Evolutionary conservation across 2,888 invertebrate species (phyloP).

Genomic region (Atrina japonica): DNA sequence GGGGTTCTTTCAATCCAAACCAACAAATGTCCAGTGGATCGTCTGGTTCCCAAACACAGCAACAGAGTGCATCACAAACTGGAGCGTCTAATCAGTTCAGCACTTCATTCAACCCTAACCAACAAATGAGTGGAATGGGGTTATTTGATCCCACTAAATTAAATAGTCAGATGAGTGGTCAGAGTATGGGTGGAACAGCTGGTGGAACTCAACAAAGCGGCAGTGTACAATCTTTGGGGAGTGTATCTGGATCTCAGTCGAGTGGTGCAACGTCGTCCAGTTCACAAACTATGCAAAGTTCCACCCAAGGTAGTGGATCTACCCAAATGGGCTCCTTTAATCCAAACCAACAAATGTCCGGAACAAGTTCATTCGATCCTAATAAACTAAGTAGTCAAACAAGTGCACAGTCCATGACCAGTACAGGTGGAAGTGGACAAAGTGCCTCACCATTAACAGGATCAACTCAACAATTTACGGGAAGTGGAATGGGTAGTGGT

Average conservation of each 20-base stretch:
- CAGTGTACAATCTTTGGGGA: not conserved
- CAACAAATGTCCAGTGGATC: constrained; percentile 28
- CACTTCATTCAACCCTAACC: constrained; percentile 42
- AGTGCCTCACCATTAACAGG: constrained; percentile 17
- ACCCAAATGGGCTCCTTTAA: constrained; percentile 22
- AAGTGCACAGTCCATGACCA: too few relatives aligned
- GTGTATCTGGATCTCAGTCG: not conserved
- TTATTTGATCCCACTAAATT: constrained; percentile 25
- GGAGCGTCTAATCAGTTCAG: constrained; percentile 3
- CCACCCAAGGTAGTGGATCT: not conserved
- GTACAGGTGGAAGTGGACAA: not conserved
- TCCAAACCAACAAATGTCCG: constrained; percentile 21
- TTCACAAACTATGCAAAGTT: not conserved
- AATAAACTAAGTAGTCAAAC: constrained; percentile 16
- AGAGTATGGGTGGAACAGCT: constrained; percentile 8
- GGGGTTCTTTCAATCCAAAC: constrained; percentile 40
- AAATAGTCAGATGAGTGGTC: constrained; percentile 17
- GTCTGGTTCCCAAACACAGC: constrained; percentile 2
- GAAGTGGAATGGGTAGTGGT: constrained; percentile 13
- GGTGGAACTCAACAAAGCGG: constrained; percentile 2
- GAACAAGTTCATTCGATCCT: constrained; percentile 1
- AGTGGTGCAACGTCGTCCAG: not conserved
- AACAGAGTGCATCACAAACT: constrained; percentile 22
- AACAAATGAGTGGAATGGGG: constrained; percentile 29
- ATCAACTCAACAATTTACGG: constrained; percentile 4